Evolutionary conservation across 2,113 vertebrate genomes (phyloP).

Genomic region (Abramis brama): DNA sequence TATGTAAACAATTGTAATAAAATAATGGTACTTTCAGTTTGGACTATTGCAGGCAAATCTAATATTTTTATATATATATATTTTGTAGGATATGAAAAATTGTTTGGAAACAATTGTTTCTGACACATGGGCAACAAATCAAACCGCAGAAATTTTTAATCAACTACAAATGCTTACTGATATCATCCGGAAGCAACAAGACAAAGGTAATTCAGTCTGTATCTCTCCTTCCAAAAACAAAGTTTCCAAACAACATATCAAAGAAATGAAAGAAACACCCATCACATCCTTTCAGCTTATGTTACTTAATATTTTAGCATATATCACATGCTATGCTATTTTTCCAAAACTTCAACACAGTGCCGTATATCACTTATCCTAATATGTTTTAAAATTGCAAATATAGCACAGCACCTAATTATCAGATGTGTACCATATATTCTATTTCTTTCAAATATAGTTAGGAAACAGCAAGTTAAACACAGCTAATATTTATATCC

Average conservation of each 20-base stretch:
- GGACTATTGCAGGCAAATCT: not conserved
- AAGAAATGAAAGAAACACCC: not conserved
- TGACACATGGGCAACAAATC: not conserved
- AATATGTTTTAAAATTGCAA: not conserved
- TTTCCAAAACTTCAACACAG: not conserved
- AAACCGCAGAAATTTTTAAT: conserved; percentile 46
- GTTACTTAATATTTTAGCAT: not conserved
- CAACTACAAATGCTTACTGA: conserved; percentile 47
- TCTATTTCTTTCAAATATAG: not conserved
- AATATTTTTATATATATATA: not conserved
- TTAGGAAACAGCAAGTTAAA: not conserved
- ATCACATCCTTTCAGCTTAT: not conserved
- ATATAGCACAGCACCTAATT: not conserved
- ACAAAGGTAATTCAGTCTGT: conserved; percentile 44
- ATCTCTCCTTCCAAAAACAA: not conserved
- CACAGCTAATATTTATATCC: not conserved
- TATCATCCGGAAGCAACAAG: conserved; percentile 55
- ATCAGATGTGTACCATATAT: not conserved
- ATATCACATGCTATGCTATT: not conserved
- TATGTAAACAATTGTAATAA: not conserved
- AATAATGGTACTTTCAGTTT: not conserved
- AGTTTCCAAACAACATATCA: not conserved
- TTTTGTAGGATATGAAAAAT: conserved; percentile 47
- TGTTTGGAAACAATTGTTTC: not conserved
- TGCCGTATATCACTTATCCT: not conserved